A percentile compares a stretch with the other conserved stretches of the same genome.
Conservation (phyloP, 2,888 invertebrate species). For the Catocala nupta region DNA sequence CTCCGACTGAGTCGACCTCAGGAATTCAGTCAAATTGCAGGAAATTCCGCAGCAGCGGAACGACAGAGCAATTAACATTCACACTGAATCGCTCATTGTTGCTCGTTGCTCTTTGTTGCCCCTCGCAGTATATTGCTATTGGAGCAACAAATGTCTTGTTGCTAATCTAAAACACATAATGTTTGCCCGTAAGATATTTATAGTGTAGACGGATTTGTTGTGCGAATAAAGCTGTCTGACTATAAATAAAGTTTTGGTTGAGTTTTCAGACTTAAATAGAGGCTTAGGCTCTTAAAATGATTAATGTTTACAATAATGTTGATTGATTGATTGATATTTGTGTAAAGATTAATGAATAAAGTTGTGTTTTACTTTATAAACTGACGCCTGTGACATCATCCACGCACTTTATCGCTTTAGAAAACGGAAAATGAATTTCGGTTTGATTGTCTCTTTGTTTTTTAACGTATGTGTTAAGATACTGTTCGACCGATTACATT, state of each 20-base stretch:
- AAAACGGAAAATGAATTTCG: too few species aligned
- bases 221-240: slow-evolving; percentile 3
- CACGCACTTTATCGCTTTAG: neutral
- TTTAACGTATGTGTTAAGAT: too few species aligned
- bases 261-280: neutral
- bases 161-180: slow-evolving; percentile 25
- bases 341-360: neutral
- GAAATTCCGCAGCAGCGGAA: slow-evolving; percentile 46
- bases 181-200: slow-evolving; percentile 21
- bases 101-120: slow-evolving; percentile 19
- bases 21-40: slow-evolving; percentile 49
- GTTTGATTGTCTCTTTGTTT: too few species aligned
- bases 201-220: slow-evolving; percentile 22
- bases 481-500: too few species aligned
- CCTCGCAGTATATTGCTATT: slow-evolving; percentile 9
- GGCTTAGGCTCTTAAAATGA: neutral
- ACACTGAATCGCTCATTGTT: slow-evolving; percentile 28
- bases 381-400: neutral
- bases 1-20: slow-evolving; percentile 31
- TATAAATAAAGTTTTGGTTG: slow-evolving; percentile 11
- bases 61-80: slow-evolving; percentile 50
- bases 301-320: neutral
- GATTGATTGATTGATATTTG: slow-evolving; percentile 1
- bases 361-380: neutral
- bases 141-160: slow-evolving; percentile 9